Evolutionary conservation across 2,888 invertebrate species (phyloP).

Genomic region (Eristalinus aeneus): DNA sequence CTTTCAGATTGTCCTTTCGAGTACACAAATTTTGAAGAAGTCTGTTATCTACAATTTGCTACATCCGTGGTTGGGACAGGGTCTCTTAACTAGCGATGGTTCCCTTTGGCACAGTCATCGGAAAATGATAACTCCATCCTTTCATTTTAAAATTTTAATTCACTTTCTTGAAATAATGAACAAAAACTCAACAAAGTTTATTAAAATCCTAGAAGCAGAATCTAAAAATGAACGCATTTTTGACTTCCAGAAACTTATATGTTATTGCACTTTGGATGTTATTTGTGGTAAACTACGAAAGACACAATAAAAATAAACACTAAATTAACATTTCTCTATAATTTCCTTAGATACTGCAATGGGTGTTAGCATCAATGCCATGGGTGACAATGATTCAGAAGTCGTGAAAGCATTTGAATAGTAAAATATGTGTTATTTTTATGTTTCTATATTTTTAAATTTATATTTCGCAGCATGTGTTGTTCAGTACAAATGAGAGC

Average conservation of each 20-base stretch:
- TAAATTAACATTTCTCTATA: neutral
- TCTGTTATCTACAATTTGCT: constrained; percentile 79
- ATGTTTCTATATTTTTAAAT: neutral
- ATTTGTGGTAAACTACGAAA: constrained; percentile 81
- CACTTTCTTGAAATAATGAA: constrained; percentile 81
- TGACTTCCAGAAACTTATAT: constrained; percentile 82
- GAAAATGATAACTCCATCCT: constrained; percentile 82
- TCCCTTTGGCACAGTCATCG: constrained; percentile 82
- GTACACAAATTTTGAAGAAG: constrained; percentile 81
- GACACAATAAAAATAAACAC: too few species aligned
- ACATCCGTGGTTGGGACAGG: constrained; percentile 81
- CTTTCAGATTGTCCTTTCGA: constrained; percentile 76
- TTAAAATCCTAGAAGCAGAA: constrained; percentile 75
- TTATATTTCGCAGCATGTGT: constrained; percentile 75
- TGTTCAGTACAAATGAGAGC: constrained; percentile 75
- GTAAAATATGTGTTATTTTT: constrained; percentile 74
- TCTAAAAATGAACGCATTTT: constrained; percentile 76
- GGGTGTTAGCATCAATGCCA: constrained; percentile 83
- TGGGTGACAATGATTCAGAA: constrained; percentile 80
- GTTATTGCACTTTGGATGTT: constrained; percentile 81
- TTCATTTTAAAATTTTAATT: constrained; percentile 82
- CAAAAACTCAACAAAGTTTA: constrained; percentile 81
- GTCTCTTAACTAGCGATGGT: constrained; percentile 81
- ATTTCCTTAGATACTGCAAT: constrained; percentile 83
- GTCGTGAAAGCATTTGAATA: constrained; percentile 82